phyloP scores from a whole-genome alignment of 2,797 vertebrate genomes.

The Harpagifer antarcticus region DNA sequence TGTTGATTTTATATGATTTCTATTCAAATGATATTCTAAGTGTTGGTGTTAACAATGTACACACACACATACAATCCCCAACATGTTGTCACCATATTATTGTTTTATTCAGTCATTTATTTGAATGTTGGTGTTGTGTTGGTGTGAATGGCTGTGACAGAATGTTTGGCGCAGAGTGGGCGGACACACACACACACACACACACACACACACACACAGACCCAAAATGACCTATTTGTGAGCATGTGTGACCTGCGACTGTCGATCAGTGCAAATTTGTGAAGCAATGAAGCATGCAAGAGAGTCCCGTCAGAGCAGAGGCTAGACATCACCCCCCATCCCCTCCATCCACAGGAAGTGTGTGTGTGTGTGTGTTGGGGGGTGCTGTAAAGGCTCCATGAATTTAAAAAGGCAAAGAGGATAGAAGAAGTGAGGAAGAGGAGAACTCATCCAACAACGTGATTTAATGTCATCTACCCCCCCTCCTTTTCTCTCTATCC shows the following conservation, averaged over 20 bases:
- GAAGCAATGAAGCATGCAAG: slow-evolving; percentile 74
- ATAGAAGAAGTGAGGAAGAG: slow-evolving; percentile 51
- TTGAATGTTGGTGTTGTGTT: slow-evolving; percentile 4
- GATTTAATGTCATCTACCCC: slow-evolving; percentile 73
- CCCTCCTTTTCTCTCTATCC: slow-evolving; percentile 16
- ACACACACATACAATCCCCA: background rate
- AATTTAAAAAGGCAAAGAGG: slow-evolving; percentile 57
- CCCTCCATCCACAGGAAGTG: slow-evolving; percentile 24
- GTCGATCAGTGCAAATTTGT: slow-evolving; percentile 78
- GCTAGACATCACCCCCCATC: slow-evolving; percentile 58
- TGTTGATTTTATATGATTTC: background rate
- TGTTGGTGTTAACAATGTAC: background rate
- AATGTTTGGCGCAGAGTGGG: slow-evolving; percentile 33
- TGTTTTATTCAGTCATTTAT: slow-evolving; percentile 18
- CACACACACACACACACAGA: slow-evolving; percentile 13
- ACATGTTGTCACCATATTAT: background rate
- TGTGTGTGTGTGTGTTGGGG: background rate
- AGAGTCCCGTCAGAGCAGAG: slow-evolving; percentile 70
- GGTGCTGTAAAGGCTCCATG: slow-evolving; percentile 29
- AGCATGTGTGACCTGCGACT: slow-evolving; percentile 78
- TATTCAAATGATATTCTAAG: background rate
- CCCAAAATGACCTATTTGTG: slow-evolving; percentile 78
- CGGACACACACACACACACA: slow-evolving; percentile 30
- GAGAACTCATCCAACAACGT: slow-evolving; percentile 60
- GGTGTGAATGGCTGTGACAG: slow-evolving; percentile 14